Conservation (phyloP, 1,140 invertebrate genomes). For the Caerostris extrusa region DNA sequence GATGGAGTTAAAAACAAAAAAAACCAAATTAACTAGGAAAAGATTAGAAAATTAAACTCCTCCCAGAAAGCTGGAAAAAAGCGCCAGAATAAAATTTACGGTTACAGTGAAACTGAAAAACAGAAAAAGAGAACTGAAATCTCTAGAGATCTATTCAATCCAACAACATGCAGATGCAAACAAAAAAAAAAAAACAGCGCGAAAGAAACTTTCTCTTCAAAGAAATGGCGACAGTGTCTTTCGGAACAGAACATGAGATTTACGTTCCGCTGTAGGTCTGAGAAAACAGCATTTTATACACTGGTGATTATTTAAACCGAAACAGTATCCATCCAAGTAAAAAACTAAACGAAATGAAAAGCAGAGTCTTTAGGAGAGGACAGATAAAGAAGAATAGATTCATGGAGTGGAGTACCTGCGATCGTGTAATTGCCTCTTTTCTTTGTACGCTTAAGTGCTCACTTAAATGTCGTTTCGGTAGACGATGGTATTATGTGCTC, state of each 20-base stretch:
- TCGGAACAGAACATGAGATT: background rate
- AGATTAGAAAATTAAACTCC: too few species aligned
- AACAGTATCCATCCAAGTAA: background rate
- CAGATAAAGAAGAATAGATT: background rate
- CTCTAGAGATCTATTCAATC: slow-evolving; percentile 17
- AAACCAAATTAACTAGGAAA: too few species aligned
- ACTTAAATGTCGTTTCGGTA: background rate
- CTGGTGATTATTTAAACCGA: background rate
- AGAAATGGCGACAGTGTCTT: too few species aligned
- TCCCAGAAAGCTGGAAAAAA: background rate
- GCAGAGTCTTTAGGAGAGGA: background rate
- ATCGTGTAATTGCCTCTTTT: background rate
- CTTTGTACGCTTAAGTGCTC: background rate
- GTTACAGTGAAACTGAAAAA: background rate
- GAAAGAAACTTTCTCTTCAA: too few species aligned
- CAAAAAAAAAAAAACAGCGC: background rate
- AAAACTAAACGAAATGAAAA: background rate
- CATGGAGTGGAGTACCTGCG: background rate
- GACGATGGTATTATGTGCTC: background rate
- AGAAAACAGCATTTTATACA: too few species aligned
- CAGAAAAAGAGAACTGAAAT: background rate
- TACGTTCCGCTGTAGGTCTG: too few species aligned
- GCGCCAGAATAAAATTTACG: background rate
- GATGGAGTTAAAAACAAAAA: too few species aligned
- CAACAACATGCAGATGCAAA: background rate